phyloP scores from a whole-genome alignment of 1,140 invertebrate genomes.

The Trachymyrmex septentrionalis region DNA sequence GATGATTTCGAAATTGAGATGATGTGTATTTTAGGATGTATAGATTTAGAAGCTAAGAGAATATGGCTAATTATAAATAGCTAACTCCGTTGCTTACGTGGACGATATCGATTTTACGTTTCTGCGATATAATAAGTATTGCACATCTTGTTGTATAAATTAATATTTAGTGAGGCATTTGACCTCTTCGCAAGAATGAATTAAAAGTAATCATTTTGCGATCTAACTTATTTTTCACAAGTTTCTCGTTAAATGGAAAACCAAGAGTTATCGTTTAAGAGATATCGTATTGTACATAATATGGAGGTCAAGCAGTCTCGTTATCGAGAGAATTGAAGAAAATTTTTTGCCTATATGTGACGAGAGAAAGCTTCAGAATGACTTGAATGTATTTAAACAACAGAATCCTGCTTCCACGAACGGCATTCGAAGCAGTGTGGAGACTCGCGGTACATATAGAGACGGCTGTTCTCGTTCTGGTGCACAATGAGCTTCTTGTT shows the following conservation, averaged over 20 bases:
- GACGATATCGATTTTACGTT: constrained; percentile 1
- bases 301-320: too few species aligned
- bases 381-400: neutral
- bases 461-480: constrained; percentile 37
- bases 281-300: neutral
- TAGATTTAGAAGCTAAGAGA: neutral
- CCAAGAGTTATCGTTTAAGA: neutral
- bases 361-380: neutral
- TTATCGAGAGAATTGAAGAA: constrained; percentile 12
- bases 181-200: neutral
- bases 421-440: neutral
- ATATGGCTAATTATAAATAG: constrained; percentile 14
- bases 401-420: neutral
- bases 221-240: neutral
- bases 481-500: constrained; percentile 65
- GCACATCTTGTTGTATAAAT: neutral
- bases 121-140: neutral
- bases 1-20: neutral
- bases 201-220: neutral
- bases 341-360: neutral
- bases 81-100: neutral
- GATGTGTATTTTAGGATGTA: neutral
- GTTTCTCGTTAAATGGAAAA: neutral
- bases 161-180: constrained; percentile 8
- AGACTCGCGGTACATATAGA: neutral